Conservation (phyloP, 2,113 vertebrate genomes). For the Sorex araneus region DNA sequence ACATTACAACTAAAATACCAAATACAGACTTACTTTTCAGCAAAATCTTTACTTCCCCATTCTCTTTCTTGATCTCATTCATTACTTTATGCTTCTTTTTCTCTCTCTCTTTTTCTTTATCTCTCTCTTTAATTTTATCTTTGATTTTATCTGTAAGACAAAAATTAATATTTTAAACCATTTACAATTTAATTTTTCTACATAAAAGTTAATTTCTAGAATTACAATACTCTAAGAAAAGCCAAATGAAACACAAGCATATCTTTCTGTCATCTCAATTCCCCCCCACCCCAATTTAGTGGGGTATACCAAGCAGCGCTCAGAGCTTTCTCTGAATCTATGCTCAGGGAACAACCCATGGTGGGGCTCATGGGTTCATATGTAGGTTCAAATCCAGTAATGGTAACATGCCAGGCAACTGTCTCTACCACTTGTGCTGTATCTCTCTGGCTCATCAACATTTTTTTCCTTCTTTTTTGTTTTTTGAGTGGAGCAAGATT, state of each 20-base stretch:
- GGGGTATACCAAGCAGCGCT: neutral
- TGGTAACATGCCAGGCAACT: too few relatives aligned
- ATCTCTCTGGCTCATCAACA: too few relatives aligned
- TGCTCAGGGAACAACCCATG: too few relatives aligned
- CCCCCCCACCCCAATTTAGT: too few relatives aligned
- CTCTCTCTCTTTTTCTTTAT: constrained; percentile 93
- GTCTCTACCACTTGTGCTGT: too few relatives aligned
- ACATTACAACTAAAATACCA: neutral
- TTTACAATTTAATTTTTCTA: neutral
- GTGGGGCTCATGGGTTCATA: too few relatives aligned
- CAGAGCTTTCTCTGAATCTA: neutral
- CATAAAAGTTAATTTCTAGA: constrained; percentile 2
- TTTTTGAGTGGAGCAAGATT: too few relatives aligned
- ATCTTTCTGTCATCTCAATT: neutral
- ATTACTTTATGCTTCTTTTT: constrained; percentile 96
- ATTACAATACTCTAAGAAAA: constrained; percentile 4
- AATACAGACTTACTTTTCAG: constrained; percentile 93
- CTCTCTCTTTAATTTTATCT: constrained; percentile 93
- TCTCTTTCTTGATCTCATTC: constrained; percentile 97
- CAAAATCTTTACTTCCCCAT: constrained; percentile 95
- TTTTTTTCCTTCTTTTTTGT: too few relatives aligned
- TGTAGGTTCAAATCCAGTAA: too few relatives aligned
- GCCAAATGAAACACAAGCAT: neutral
- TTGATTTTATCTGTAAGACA: constrained; percentile 92
- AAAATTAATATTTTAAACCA: constrained; percentile 68